Percentiles rank a stretch among this genome's conserved stretches.
Conservation (phyloP, 2,888 invertebrate genomes). For the Drosophila demipolita region DNA sequence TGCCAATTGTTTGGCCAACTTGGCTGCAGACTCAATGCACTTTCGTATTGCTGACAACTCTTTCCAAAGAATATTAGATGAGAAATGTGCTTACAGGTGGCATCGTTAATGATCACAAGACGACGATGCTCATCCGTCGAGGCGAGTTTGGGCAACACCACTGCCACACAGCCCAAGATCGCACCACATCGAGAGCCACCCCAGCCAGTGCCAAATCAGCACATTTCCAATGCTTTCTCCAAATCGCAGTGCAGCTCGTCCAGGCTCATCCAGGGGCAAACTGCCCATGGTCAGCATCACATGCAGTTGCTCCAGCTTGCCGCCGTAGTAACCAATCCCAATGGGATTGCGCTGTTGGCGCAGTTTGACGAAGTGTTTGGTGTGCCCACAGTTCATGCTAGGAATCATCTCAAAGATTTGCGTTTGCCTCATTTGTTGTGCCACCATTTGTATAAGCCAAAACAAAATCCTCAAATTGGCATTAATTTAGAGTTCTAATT, state of each 20-base stretch:
- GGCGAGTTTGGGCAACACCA: slow-evolving; percentile 90
- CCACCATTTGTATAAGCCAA: slow-evolving; percentile 69
- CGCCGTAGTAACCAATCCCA: slow-evolving; percentile 92
- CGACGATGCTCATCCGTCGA: slow-evolving; percentile 84
- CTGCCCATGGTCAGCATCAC: slow-evolving; percentile 35
- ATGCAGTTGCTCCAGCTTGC: slow-evolving; percentile 92
- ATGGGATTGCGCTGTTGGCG: slow-evolving; percentile 83
- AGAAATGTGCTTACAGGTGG: slow-evolving; percentile 54
- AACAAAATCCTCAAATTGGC: slow-evolving; percentile 85
- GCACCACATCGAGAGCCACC: slow-evolving; percentile 90
- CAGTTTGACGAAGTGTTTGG: slow-evolving; percentile 28
- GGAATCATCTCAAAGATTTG: slow-evolving; percentile 89
- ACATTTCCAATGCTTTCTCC: slow-evolving; percentile 89
- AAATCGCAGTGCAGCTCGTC: slow-evolving; percentile 91
- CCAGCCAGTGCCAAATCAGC: slow-evolving; percentile 91
- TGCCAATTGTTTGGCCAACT: slow-evolving; percentile 14
- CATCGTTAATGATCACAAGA: slow-evolving; percentile 40
- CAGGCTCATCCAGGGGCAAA: slow-evolving; percentile 87
- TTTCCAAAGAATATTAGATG: slow-evolving; percentile 63
- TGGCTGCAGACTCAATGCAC: slow-evolving; percentile 14
- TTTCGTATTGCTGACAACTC: slow-evolving; percentile 86
- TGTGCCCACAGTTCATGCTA: slow-evolving; percentile 34
- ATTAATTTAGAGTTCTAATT: slow-evolving; percentile 86
- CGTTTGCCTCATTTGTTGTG: slow-evolving; percentile 86
- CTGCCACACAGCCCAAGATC: slow-evolving; percentile 91